These are phyloP conservation scores for Acleris cristana DNA, from an alignment of 2,888 invertebrate genomes.

Conservation along the genomic window DNA sequence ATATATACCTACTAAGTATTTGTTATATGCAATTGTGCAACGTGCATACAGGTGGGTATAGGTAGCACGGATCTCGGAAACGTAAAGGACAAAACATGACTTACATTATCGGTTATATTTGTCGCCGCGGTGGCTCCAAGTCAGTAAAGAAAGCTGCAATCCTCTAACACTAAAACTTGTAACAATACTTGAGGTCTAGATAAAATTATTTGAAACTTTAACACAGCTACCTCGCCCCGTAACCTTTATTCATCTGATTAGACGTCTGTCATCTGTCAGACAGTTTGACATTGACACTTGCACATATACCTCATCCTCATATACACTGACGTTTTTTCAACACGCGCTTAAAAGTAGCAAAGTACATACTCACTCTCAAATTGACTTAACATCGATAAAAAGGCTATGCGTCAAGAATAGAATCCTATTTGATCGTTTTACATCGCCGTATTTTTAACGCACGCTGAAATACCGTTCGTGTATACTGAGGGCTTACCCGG, in stretches of 20 bases:
- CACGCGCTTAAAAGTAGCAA: no score
- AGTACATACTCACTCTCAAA: no score
- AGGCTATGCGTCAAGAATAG: no score
- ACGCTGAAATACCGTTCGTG: no score
- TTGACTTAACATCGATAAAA: no score
- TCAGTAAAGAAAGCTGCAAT: not conserved
- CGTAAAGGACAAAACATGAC: slow-evolving; percentile 12
- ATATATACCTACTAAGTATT: not conserved
- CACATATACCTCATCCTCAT: no score
- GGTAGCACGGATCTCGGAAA: slow-evolving; percentile 14
- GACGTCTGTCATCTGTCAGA: slow-evolving; percentile 1
- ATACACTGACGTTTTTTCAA: no score
- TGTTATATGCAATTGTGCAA: slow-evolving; percentile 30
- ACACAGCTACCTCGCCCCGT: slow-evolving; percentile 26
- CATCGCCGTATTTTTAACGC: no score
- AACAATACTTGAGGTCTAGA: not conserved
- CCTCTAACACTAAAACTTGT: slow-evolving; percentile 15
- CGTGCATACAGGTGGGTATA: slow-evolving; percentile 16
- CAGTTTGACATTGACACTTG: not conserved
- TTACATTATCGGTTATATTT: slow-evolving; percentile 15
- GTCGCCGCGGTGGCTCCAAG: not conserved
- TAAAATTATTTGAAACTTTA: slow-evolving; percentile 9
- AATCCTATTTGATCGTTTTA: no score
- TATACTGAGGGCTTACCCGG: no score
- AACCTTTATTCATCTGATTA: slow-evolving; percentile 4